These are phyloP conservation scores for Simalia tracyae DNA, from an alignment of 2,797 vertebrate genomes.

Conservation along the genomic window DNA sequence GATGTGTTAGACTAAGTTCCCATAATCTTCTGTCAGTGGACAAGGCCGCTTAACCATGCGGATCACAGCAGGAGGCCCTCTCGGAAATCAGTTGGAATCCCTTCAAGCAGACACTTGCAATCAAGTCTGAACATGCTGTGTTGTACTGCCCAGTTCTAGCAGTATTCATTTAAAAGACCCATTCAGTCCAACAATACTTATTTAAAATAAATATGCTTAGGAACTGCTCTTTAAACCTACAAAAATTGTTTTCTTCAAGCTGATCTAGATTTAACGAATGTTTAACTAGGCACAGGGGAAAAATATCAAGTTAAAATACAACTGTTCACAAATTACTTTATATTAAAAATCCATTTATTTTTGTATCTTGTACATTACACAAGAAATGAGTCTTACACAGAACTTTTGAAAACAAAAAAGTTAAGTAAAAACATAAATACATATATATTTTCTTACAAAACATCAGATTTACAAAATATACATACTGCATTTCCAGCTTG, in stretches of 20 bases:
- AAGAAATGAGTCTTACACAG: conserved; percentile 76
- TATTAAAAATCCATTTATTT: conserved; percentile 79
- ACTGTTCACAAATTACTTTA: conserved; percentile 41
- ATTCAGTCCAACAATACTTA: not conserved
- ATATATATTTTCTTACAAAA: conserved; percentile 90
- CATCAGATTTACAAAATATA: conserved; percentile 86
- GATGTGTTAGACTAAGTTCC: not conserved
- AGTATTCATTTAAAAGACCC: not conserved
- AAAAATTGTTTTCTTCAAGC: not conserved
- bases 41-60: not conserved
- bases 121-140: not conserved
- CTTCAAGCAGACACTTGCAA: not conserved
- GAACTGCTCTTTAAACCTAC: not conserved
- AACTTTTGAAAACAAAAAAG: conserved; percentile 69
- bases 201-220: not conserved
- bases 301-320: not conserved
- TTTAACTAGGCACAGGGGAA: not conserved
- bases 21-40: not conserved
- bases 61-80: not conserved
- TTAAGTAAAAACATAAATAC: conserved; percentile 89
- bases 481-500: conserved; percentile 78
- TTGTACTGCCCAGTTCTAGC: not conserved
- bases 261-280: not conserved
- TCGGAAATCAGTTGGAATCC: not conserved
- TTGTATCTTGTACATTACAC: conserved; percentile 76